These are phyloP conservation scores for Sinocyclocheilus anophthalmus DNA, from an alignment of 2,113 vertebrate genomes.

Conservation along the genomic window DNA sequence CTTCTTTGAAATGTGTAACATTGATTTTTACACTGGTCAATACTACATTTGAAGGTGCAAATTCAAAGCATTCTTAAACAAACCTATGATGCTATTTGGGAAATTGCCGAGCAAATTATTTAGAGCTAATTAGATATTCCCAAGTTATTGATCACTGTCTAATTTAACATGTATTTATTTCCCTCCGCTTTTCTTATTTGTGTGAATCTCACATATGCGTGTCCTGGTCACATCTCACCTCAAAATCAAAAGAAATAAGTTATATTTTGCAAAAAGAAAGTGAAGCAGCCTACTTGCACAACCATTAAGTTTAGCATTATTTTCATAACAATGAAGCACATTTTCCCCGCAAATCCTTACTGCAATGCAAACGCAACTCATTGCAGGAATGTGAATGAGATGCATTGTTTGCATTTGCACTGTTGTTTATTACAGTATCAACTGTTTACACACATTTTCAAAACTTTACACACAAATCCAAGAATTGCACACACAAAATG, in stretches of 20 bases:
- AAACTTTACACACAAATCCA: too few species aligned
- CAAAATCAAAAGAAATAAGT: neutral
- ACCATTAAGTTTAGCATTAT: neutral
- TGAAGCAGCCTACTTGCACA: neutral
- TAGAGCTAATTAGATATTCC: constrained; percentile 1
- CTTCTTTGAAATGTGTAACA: constrained; percentile 41
- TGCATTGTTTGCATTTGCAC: neutral
- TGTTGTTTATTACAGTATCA: neutral
- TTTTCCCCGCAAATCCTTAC: neutral
- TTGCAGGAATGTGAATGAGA: neutral
- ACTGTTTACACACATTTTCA: too few species aligned
- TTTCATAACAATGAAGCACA: neutral
- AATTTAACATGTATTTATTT: neutral
- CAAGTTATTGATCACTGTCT: neutral
- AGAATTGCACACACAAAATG: too few species aligned
- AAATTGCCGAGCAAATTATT: constrained; percentile 23
- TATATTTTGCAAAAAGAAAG: neutral
- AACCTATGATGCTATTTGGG: constrained; percentile 24
- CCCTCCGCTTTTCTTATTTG: neutral
- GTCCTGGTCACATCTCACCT: neutral
- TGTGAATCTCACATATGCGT: neutral
- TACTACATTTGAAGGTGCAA: constrained; percentile 40
- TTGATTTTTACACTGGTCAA: constrained; percentile 47
- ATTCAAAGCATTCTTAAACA: constrained; percentile 36
- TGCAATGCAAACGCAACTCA: neutral